phyloP scores from a whole-genome alignment of 1,140 invertebrate species.

The Saccostrea glomerata region DNA sequence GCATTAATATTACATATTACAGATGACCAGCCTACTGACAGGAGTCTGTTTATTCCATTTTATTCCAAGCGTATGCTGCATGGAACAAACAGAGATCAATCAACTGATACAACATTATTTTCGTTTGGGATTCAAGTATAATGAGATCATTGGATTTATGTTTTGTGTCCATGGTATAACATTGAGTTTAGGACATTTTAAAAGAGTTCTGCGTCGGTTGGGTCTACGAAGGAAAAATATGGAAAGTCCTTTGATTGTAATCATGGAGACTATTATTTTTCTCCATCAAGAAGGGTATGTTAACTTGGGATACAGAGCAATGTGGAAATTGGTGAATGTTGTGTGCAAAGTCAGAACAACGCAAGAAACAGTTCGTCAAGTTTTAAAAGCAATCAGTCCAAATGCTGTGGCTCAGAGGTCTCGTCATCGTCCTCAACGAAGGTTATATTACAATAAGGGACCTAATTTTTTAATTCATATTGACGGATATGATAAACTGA shows the following conservation, averaged over 20 bases:
- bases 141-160: too few relatives aligned
- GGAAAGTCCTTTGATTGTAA: constrained; percentile 2
- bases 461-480: constrained; percentile 41
- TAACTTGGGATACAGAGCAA: background rate
- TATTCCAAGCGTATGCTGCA: too few relatives aligned
- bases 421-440: constrained; percentile 2
- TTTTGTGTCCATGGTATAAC: too few relatives aligned
- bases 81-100: too few relatives aligned
- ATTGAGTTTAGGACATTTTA: too few relatives aligned
- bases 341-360: background rate
- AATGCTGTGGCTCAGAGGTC: background rate
- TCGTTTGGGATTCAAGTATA: too few relatives aligned
- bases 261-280: background rate
- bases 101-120: too few relatives aligned
- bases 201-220: too few relatives aligned
- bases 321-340: constrained; percentile 15
- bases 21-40: too few relatives aligned
- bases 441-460: constrained; percentile 16
- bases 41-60: too few relatives aligned
- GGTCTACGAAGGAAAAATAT: too few relatives aligned
- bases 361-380: constrained; percentile 27
- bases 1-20: too few relatives aligned
- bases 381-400: constrained; percentile 11
- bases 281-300: background rate
- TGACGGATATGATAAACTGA: constrained; percentile 57